Base-by-base conservation (phyloP, 2,797 vertebrate species). In the Rhabdophis nuchalis region DNA sequence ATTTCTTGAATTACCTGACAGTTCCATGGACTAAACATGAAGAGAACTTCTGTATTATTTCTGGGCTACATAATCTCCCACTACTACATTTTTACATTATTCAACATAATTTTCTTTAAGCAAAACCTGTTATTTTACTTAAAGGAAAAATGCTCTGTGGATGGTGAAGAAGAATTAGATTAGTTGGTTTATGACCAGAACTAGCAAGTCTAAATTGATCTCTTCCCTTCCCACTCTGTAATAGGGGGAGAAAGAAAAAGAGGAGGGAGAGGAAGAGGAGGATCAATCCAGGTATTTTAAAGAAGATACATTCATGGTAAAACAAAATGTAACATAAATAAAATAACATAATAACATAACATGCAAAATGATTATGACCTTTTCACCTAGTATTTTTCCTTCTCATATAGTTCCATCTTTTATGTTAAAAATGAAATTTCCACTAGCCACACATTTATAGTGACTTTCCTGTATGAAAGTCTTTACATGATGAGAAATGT, bases 351-450 rank as follows among this genome's bases (percentile, higher is more conserved):
- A 61, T 18, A 32, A 72, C 32, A 72, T 18, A 8, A 32, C n/a
- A 2, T 77, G 57, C 91, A 93, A 85, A 68, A 77, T 92, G 91
- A 56, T 64, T 92, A 90, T 4, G 14, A 94, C 89, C 9, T 36
- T 12, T 90, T 91, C 60, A 36, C 46, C 92, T 90, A 92, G 85
- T 72, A 89, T 68, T 68, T 61, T 90, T 94, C 5, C 18, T 94
- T 91, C 27, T 32, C 60, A 32, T 25, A 64, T 56, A 93, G 92
- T 95, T 87, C 88, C 77, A 64, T 11, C 94, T 92, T 94, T 94
- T 92, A 89, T 92, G 86, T 93, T 90, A 92, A n/a, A 61, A 89
- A 64, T 50, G 92, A 93, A 95, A 88, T 0, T 82, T 91, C 9
- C 8, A 4, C 60, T 89, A 64, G 3, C 60, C 25, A 0, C 1